Evolutionary conservation across 2,888 invertebrate species (phyloP).

Genomic region (Ectemnius continuus): DNA sequence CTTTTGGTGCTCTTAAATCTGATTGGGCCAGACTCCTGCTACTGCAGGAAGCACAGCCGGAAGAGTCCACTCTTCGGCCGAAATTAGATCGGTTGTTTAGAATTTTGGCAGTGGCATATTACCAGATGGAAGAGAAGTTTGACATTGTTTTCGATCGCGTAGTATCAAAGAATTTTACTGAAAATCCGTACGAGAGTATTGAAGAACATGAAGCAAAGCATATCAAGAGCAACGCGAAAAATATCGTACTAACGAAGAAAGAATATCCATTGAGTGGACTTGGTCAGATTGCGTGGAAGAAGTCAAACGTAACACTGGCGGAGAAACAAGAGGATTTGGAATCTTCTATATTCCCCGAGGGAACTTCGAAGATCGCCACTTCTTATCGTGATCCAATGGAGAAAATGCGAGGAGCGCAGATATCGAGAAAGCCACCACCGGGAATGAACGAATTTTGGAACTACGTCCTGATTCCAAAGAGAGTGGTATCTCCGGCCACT

Average conservation of each 20-base stretch:
- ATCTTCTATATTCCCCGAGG: background rate
- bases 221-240: too few relatives aligned
- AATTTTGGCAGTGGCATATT: slow-evolving; percentile 59
- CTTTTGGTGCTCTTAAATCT: slow-evolving; percentile 60
- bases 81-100: slow-evolving; percentile 58
- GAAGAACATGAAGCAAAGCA: too few relatives aligned
- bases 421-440: slow-evolving; percentile 4
- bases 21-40: slow-evolving; percentile 64
- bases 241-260: too few relatives aligned
- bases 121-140: slow-evolving; percentile 37
- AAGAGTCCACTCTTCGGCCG: slow-evolving; percentile 48
- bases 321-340: background rate
- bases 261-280: too few relatives aligned
- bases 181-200: too few relatives aligned
- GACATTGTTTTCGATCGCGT: background rate
- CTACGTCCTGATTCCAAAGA: background rate
- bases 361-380: background rate
- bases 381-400: background rate
- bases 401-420: slow-evolving; percentile 13
- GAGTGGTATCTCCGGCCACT: background rate
- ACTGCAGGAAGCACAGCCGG: slow-evolving; percentile 53
- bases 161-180: too few relatives aligned
- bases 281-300: background rate
- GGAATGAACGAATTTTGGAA: slow-evolving; percentile 31
- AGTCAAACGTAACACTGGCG: background rate